Conservation (phyloP, 2,888 invertebrate genomes). For the Zeuzera pyrina region DNA sequence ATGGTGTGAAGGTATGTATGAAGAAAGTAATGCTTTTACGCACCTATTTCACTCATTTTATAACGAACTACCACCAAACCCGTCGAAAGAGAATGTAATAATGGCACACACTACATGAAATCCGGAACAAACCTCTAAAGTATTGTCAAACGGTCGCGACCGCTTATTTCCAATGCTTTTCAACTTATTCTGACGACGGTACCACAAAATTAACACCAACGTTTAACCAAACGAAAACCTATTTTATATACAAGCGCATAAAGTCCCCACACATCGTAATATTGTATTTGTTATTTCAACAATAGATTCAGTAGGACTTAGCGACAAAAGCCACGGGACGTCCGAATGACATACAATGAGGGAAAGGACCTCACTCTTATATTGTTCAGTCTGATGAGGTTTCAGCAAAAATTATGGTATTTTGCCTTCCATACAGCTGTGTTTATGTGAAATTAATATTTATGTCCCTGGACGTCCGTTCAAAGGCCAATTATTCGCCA, state of each 20-base stretch:
- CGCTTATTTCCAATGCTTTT: constrained; percentile 42
- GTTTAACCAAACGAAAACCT: background rate
- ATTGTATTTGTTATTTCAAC: background rate
- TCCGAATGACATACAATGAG: constrained; percentile 11
- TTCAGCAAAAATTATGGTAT: constrained; percentile 20
- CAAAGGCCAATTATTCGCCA: too few relatives aligned
- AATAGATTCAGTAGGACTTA: constrained; percentile 1
- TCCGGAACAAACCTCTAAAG: constrained; percentile 28
- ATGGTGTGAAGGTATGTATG: too few relatives aligned
- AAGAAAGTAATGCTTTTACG: too few relatives aligned
- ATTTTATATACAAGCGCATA: background rate
- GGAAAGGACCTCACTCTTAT: constrained; percentile 19
- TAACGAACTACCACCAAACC: constrained; percentile 10
- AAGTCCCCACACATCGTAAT: background rate
- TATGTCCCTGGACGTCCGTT: too few relatives aligned
- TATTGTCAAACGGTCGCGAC: constrained; percentile 35
- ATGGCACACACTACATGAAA: constrained; percentile 31
- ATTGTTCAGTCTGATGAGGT: constrained; percentile 25
- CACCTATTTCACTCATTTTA: constrained; percentile 3
- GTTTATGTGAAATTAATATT: too few relatives aligned
- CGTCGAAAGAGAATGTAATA: constrained; percentile 40
- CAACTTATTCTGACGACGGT: constrained; percentile 16
- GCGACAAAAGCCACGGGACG: constrained; percentile 9
- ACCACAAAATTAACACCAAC: constrained; percentile 5
- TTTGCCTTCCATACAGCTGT: constrained; percentile 8